phyloP scores from a whole-genome alignment of 2,888 invertebrate species.

The Hirtodrosophila cameraria region DNA sequence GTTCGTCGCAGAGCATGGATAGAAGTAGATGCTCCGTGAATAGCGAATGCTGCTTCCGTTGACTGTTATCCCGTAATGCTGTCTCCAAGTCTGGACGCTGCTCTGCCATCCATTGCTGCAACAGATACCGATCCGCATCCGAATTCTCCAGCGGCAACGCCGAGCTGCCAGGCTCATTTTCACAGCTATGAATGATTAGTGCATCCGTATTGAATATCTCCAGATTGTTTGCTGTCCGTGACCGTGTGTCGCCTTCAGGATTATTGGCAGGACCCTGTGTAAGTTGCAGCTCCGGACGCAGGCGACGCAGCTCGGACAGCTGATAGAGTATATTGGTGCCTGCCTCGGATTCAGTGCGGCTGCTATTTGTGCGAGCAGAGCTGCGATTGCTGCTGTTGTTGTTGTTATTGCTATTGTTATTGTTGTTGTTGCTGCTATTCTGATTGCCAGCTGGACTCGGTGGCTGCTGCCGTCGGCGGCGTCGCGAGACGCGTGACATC shows the following conservation, averaged over 20 bases:
- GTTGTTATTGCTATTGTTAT: not conserved
- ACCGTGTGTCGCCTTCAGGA: slow-evolving; percentile 28
- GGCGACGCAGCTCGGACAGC: slow-evolving; percentile 45
- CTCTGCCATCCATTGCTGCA: slow-evolving; percentile 39
- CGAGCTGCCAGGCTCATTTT: not conserved
- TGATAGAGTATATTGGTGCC: slow-evolving; percentile 50
- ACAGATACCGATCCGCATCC: slow-evolving; percentile 37
- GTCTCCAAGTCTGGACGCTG: slow-evolving; percentile 22
- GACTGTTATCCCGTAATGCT: not conserved
- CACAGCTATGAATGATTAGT: not conserved
- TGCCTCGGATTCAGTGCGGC: slow-evolving; percentile 21
- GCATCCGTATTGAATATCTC: slow-evolving; percentile 28
- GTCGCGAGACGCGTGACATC: slow-evolving; percentile 36
- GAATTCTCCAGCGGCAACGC: not conserved
- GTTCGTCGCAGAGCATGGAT: slow-evolving; percentile 58
- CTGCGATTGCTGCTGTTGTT: slow-evolving; percentile 15
- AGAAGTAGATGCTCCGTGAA: slow-evolving; percentile 60
- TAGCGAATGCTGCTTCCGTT: slow-evolving; percentile 22
- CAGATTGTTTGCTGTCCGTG: slow-evolving; percentile 5
- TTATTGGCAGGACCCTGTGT: slow-evolving; percentile 21
- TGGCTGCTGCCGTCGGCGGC: slow-evolving; percentile 42
- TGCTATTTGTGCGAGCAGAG: slow-evolving; percentile 8
- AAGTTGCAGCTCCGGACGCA: slow-evolving; percentile 18
- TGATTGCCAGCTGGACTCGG: not conserved
- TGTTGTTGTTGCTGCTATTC: slow-evolving; percentile 9